phyloP scores from a whole-genome alignment of 1,140 invertebrate genomes.

The Conus betulinus region DNA sequence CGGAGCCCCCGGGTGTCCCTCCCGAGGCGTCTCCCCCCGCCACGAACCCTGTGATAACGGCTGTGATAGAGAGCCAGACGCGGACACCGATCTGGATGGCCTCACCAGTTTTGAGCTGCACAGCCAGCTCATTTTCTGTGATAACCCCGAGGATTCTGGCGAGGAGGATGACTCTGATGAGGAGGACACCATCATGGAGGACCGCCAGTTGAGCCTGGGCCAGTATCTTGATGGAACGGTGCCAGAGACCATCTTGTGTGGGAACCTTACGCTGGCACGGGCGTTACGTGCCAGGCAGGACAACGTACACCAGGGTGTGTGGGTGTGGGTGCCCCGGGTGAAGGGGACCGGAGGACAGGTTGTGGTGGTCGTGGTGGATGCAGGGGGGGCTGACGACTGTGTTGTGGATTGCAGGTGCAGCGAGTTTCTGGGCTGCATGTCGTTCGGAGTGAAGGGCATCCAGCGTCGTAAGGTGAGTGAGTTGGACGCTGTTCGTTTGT shows the following conservation, averaged over 20 bases:
- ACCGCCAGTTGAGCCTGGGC: not conserved
- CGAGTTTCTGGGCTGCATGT: slow-evolving; percentile 21
- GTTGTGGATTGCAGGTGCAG: slow-evolving; percentile 12
- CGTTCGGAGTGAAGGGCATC: slow-evolving; percentile 17
- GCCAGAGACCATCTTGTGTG: not conserved
- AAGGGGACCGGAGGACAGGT: not conserved
- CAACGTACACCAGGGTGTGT: not conserved
- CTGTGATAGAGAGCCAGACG: not conserved
- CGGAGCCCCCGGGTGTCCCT: no score
- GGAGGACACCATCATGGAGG: not conserved
- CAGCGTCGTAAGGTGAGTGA: not conserved
- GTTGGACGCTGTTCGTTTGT: no score
- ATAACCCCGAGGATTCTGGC: not conserved
- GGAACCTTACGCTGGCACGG: not conserved
- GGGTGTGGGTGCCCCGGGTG: not conserved
- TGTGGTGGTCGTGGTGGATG: not conserved
- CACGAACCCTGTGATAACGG: not conserved
- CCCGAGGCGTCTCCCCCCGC: no score
- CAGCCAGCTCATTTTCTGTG: not conserved
- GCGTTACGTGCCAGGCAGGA: not conserved
- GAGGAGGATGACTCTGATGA: not conserved
- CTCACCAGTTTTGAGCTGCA: slow-evolving; percentile 11
- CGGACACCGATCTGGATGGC: not conserved
- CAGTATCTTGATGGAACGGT: not conserved
- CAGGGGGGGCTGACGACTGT: not conserved